Percentiles rank a stretch among this genome's conserved stretches.
phyloP scores from a whole-genome alignment of 2,113 vertebrate genomes.

The Alectura lathami region DNA sequence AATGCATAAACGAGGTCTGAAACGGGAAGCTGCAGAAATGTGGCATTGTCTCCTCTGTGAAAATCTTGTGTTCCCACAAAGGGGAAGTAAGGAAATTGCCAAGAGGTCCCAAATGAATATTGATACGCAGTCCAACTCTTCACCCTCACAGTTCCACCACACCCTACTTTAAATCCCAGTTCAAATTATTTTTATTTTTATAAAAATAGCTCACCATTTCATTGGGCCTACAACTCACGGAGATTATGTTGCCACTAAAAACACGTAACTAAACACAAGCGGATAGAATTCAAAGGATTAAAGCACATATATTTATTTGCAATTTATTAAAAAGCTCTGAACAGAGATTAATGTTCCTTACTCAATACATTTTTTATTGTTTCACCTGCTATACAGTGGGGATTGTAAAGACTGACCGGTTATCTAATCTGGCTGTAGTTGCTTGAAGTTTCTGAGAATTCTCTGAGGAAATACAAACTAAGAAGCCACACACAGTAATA shows the following conservation, averaged over 20 bases:
- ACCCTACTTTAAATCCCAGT: conserved; percentile 37
- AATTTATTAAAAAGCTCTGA: conserved; percentile 67
- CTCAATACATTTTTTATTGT: conserved; percentile 64
- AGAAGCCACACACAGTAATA: conserved; percentile 31
- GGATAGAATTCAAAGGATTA: conserved; percentile 39
- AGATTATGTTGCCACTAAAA: conserved; percentile 59
- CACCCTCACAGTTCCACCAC: background rate
- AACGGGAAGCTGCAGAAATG: background rate
- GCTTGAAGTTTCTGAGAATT: conserved; percentile 24
- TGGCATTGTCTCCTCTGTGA: background rate
- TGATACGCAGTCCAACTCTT: conserved; percentile 39
- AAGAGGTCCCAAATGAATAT: background rate
- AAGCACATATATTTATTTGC: conserved; percentile 67
- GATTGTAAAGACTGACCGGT: conserved; percentile 20
- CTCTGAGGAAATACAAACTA: conserved; percentile 39
- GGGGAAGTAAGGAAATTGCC: background rate
- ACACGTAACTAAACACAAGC: conserved; percentile 47
- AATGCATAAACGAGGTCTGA: background rate
- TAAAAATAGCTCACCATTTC: conserved; percentile 17
- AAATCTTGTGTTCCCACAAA: background rate
- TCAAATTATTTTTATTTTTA: conserved; percentile 51
- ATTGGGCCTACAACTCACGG: background rate
- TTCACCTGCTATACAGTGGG: conserved; percentile 70
- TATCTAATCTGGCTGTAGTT: conserved; percentile 35
- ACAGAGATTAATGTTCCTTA: conserved; percentile 56